Conservation (phyloP, 2,797 vertebrate species). For the Dromococcyx pavoninus region DNA sequence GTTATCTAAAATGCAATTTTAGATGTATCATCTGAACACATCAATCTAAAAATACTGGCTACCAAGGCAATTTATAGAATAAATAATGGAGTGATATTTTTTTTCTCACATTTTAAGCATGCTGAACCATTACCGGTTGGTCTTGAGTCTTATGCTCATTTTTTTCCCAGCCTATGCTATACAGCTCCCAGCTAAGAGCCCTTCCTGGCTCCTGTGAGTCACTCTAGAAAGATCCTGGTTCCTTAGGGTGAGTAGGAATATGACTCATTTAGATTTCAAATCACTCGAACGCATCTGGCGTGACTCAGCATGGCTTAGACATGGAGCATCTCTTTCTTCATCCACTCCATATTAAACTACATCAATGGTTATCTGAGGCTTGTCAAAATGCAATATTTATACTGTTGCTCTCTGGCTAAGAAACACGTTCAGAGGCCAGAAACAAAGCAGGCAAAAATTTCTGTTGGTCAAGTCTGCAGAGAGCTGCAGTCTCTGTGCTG, state of each 20-base stretch:
- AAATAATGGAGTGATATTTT: neutral
- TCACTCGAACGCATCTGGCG: neutral
- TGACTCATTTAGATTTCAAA: neutral
- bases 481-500: neutral
- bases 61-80: neutral
- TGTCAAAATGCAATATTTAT: neutral
- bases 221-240: neutral
- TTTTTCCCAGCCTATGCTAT: neutral
- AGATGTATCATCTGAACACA: neutral
- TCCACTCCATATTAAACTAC: neutral
- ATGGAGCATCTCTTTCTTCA: neutral
- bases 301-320: neutral
- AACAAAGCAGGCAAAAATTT: neutral
- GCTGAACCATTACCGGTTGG: neutral
- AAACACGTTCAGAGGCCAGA: neutral
- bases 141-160: neutral
- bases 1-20: neutral
- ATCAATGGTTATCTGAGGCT: neutral
- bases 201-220: neutral
- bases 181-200: neutral
- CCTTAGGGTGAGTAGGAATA: neutral
- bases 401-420: neutral
- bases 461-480: neutral
- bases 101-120: neutral
- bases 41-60: neutral